phyloP scores from a whole-genome alignment of 2,797 vertebrate genomes.

The Tenualosa thibaudeaui region DNA sequence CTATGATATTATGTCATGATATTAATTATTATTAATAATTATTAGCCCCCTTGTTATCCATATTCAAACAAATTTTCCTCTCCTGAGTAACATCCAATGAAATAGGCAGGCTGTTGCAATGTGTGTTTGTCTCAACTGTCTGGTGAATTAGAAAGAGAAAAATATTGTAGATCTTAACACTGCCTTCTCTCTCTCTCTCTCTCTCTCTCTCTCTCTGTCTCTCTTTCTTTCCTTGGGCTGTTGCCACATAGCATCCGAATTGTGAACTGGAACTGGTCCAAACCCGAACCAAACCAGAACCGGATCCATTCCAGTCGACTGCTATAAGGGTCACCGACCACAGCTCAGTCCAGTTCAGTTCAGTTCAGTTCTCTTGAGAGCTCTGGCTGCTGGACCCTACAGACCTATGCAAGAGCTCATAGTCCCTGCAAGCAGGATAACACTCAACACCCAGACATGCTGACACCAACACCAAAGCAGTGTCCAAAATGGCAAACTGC shows the following conservation, averaged over 20 bases:
- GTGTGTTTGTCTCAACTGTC: background rate
- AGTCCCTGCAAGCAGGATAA: background rate
- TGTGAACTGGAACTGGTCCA: background rate
- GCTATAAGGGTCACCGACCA: background rate
- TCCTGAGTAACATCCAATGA: background rate
- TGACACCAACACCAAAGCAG: background rate
- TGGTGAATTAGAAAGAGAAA: background rate
- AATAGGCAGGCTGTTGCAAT: background rate
- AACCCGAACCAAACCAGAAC: background rate
- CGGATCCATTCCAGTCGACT: background rate
- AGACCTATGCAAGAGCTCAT: background rate
- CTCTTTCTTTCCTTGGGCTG: background rate
- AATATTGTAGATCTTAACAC: background rate
- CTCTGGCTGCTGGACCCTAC: background rate
- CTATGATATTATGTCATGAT: too few species aligned
- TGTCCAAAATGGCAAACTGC: too few species aligned
- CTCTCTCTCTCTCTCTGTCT: background rate
- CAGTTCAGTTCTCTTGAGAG: background rate
- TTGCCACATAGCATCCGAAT: background rate
- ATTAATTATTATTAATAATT: too few species aligned
- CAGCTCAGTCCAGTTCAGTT: background rate
- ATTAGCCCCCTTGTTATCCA: background rate
- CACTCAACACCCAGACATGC: too few species aligned
- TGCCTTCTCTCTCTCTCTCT: background rate
- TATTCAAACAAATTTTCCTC: background rate